Base-by-base conservation (phyloP, 1,140 invertebrate species). In the Diabrotica virgifera region DNA sequence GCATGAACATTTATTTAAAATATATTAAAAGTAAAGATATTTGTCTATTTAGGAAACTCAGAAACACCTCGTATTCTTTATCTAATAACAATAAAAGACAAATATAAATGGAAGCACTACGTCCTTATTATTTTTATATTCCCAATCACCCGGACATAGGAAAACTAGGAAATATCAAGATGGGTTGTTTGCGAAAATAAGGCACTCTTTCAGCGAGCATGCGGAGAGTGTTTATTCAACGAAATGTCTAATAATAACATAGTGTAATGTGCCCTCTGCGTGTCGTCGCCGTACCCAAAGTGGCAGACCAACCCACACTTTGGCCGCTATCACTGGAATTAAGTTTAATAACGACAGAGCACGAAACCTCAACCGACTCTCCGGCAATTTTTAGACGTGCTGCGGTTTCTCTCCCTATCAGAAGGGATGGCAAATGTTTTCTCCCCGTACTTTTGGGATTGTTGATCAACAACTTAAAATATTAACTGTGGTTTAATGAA, bases 281-380 rank as follows among this genome's bases (percentile, higher is more conserved):
- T 9, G 53, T 9, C 53, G 53, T 55, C 53, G 11, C 13, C 24
- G 13, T 55, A 2, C 11, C 13, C 35, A 55, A 36, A 55, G 53
- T 55, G 53, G 53, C 24, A 55, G 53, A 36, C 53, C 24, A 24
- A 36, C 53, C 53, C 13, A 55, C 35, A 55, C 53, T 55, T 55
- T 36, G 35, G 9, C 9, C 10, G 53, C 53, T 55, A 55, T 55
- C 53, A 55, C 53, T 24, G 24, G 53, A 55, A 55, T 55, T 55
- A 36, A 55, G 53, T 55, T 55, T 14, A 36, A 6, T 9, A 36
- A 55, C 35, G 53, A 6, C 35, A 5, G 53, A 24, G 24, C 35
- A 36, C 53, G 6, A 24, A 55, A 24, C 11, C 53, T 36, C 53
- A n/a, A 36, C 40, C 40, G 2, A 46, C 40, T 46, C 40, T 46